A percentile compares a stretch with the other conserved stretches of the same genome.
These are phyloP conservation scores for Drosophila mimica DNA, from an alignment of 2,888 invertebrate genomes.

Conservation along the genomic window DNA sequence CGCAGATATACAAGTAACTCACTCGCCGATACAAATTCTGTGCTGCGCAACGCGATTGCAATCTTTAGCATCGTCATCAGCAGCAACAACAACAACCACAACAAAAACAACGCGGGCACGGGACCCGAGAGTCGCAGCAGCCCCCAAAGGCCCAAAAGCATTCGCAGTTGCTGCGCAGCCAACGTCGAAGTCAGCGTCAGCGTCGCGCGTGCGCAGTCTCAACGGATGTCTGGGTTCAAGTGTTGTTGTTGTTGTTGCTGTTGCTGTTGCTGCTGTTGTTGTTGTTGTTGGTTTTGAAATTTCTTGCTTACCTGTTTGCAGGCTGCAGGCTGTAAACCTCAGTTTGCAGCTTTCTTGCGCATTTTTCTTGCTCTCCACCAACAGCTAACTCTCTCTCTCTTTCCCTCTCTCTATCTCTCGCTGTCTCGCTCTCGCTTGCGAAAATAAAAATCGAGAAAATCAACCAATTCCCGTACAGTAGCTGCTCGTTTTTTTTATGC, in stretches of 20 bases:
- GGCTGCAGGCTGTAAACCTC: slow-evolving; percentile 60
- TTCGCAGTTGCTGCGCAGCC: slow-evolving; percentile 24
- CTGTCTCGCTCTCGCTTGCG: slow-evolving; percentile 14
- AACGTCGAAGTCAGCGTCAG: slow-evolving; percentile 45
- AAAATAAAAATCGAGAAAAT: slow-evolving; percentile 78
- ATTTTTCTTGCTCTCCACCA: slow-evolving; percentile 48
- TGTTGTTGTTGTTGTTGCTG: slow-evolving; percentile 37
- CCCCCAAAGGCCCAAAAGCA: slow-evolving; percentile 47
- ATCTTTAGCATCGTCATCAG: slow-evolving; percentile 80
- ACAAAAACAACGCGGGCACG: slow-evolving; percentile 66
- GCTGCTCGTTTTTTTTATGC: slow-evolving; percentile 75
- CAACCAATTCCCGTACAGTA: slow-evolving; percentile 80
- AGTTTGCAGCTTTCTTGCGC: slow-evolving; percentile 68
- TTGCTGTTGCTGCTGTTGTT: slow-evolving; percentile 38
- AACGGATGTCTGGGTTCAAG: slow-evolving; percentile 68
- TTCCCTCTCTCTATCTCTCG: slow-evolving; percentile 5
- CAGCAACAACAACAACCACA: slow-evolving; percentile 36
- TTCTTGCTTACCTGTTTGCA: slow-evolving; percentile 73
- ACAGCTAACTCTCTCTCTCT: slow-evolving; percentile 16
- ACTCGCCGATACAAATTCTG: slow-evolving; percentile 79
- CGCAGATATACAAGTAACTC: slow-evolving; percentile 67
- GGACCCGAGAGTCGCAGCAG: slow-evolving; percentile 49
- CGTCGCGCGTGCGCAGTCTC: slow-evolving; percentile 81
- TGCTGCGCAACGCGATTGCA: slow-evolving; percentile 77
- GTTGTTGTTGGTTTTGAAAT: slow-evolving; percentile 45